Percentiles rank a stretch among this genome's conserved stretches.
Evolutionary conservation across 2,797 vertebrate genomes (phyloP).

Genomic region (Chelmon rostratus): DNA sequence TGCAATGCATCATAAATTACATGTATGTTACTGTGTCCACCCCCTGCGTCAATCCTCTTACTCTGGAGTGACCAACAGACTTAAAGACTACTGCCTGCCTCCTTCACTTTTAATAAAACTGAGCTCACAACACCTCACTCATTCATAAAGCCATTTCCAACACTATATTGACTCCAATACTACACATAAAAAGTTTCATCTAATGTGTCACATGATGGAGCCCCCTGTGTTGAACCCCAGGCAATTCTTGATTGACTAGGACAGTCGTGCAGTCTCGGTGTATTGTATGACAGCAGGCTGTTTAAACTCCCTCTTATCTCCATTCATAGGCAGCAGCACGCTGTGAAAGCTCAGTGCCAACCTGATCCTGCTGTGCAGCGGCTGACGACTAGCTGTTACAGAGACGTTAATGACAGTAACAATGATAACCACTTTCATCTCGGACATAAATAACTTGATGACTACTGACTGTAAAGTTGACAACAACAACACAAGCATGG

Average conservation of each 20-base stretch:
- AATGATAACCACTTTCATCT: neutral
- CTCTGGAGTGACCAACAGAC: neutral
- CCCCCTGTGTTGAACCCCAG: conserved; percentile 5
- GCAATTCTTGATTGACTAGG: conserved; percentile 69
- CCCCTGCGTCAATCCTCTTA: neutral
- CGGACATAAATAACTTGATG: conserved; percentile 5
- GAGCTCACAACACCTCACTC: neutral
- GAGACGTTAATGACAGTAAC: conserved; percentile 4
- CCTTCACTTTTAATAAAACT: neutral
- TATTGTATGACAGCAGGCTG: conserved; percentile 63
- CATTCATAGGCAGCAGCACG: conserved; percentile 37
- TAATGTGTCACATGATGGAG: conserved; percentile 5
- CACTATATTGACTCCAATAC: neutral
- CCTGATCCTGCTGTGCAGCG: conserved; percentile 25
- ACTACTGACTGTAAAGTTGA: conserved; percentile 47
- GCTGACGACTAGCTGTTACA: conserved; percentile 1
- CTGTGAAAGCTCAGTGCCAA: conserved; percentile 21
- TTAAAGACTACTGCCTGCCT: neutral
- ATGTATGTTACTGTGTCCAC: neutral
- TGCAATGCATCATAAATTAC: neutral
- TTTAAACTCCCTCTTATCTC: conserved; percentile 38
- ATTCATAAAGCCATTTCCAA: neutral
- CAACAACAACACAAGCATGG: conserved; percentile 44
- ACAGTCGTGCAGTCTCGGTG: conserved; percentile 66
- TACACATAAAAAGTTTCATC: neutral